Base-by-base conservation (phyloP, 2,797 vertebrate species). In the Rhabdomys pumilio region DNA sequence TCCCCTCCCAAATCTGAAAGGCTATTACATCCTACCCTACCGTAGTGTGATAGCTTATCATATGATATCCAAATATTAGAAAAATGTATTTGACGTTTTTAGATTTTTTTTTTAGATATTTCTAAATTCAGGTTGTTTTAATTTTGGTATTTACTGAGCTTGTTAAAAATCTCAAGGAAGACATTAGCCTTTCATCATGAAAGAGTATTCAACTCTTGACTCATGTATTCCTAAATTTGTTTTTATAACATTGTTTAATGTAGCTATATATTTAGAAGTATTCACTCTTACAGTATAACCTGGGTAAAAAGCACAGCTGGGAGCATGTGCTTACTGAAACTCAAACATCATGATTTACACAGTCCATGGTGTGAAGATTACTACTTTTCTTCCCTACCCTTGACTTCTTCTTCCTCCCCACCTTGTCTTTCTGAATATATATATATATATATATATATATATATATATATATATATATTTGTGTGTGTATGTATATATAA, bases 281-380 rank as follows among this genome's bases (percentile, higher is more conserved):
- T 67, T 22, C 47, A 8, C 31, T n/a, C 44, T 2, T n/a, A 69
- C n/a, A 29, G 15, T 65, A 11, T 22, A 82, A 14, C 24, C 13
- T 5, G 0, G 24, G 1, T 69, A 57, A 31, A 57, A 61, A 94
- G 20, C 38, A 17, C 89, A 63, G 19, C 0, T 88, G 59, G 17
- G n/a, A 97, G 95, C 96, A 97, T 97, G 96, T 97, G 95, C 76
- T 96, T 94, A 90, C 55, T 85, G 72, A 94, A 97, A 83, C 89
- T 22, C 55, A 72, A 73, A 57, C 76, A 76, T 97, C 87, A 5
- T 26, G 97, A 96, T 97, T 98, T 95, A 96, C 79, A 92, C n/a
- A 0, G 87, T 92, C 97, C 91, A 57, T 57, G 26, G 55, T 94
- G 55, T 2, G 0, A 94, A 55, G 4, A 3, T 80, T 89, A 73